Percentiles rank a stretch among this genome's conserved stretches.
Conservation (phyloP, 1,140 invertebrate genomes). For the Caerostris extrusa region DNA sequence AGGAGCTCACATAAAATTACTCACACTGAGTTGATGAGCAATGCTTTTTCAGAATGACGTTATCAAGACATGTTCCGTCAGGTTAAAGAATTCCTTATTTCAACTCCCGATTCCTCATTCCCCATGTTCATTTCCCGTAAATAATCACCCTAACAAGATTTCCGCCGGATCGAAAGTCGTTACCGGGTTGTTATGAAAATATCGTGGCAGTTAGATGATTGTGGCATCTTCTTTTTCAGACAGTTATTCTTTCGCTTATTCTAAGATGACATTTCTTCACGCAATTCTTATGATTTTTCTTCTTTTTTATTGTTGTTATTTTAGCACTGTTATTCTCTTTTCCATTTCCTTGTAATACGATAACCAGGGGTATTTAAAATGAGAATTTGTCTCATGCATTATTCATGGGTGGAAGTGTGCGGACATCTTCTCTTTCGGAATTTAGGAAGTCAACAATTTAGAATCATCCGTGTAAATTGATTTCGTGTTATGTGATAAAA, state of each 20-base stretch:
- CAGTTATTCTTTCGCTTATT: conserved; percentile 13
- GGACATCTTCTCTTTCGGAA: conserved; percentile 54
- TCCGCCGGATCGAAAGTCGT: conserved; percentile 11
- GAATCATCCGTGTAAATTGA: conserved; percentile 54
- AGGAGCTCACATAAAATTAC: no score
- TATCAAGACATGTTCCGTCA: background rate
- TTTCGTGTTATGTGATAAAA: conserved; percentile 58
- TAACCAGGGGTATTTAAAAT: conserved; percentile 49
- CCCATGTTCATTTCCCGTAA: background rate
- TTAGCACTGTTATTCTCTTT: background rate
- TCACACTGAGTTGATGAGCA: no score
- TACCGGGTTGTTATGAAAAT: conserved; percentile 42
- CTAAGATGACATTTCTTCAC: background rate
- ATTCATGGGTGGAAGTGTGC: conserved; percentile 48
- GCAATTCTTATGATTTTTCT: background rate
- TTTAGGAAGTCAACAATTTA: conserved; percentile 43
- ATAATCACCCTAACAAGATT: conserved; percentile 38
- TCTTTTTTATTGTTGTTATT: background rate
- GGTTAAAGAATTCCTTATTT: background rate
- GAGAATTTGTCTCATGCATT: conserved; percentile 57
- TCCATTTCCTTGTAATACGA: conserved; percentile 22
- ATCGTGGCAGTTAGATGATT: conserved; percentile 36
- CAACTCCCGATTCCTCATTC: background rate
- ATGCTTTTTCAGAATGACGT: background rate
- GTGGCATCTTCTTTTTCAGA: conserved; percentile 1